A percentile compares a stretch with the other conserved stretches of the same genome.
Conservation (phyloP, 1,140 invertebrate genomes). For the Gonatopus flavifemur region DNA sequence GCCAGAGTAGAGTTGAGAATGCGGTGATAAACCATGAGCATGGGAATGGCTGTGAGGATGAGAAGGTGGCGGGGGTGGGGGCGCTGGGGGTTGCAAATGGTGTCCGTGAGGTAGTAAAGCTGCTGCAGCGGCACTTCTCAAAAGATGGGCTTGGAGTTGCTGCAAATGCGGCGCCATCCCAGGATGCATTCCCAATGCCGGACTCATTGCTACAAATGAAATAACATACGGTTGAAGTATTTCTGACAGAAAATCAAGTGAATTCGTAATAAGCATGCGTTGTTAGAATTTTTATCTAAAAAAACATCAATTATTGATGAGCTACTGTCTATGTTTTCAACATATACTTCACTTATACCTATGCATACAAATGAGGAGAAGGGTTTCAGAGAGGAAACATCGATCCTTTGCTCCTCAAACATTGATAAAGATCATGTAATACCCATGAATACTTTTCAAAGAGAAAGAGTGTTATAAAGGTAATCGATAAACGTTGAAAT, state of each 20-base stretch:
- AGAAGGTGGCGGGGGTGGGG: constrained; percentile 55
- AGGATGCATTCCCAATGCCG: constrained; percentile 69
- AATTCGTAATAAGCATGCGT: too few relatives aligned
- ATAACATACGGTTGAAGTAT: too few relatives aligned
- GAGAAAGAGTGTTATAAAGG: too few relatives aligned
- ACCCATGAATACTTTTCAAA: too few relatives aligned
- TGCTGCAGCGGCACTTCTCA: constrained; percentile 64
- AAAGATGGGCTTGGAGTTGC: constrained; percentile 75
- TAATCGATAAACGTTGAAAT: neutral
- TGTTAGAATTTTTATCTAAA: too few relatives aligned
- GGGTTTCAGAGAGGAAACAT: too few relatives aligned
- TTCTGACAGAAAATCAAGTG: neutral
- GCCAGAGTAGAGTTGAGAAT: constrained; percentile 49
- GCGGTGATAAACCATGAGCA: constrained; percentile 39
- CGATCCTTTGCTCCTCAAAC: too few relatives aligned
- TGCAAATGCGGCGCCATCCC: constrained; percentile 70
- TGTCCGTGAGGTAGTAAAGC: constrained; percentile 60
- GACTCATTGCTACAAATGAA: constrained; percentile 63
- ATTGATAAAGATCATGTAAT: too few relatives aligned
- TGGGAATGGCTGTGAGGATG: constrained; percentile 50
- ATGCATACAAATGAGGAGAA: too few relatives aligned
- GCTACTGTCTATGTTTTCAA: too few relatives aligned
- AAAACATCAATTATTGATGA: too few relatives aligned
- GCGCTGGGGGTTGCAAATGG: constrained; percentile 55
- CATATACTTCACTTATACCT: too few relatives aligned